A percentile compares a stretch with the other conserved stretches of the same genome.
Evolutionary conservation across 2,797 vertebrate species (phyloP).

Genomic region (Kryptopterus vitreolus): DNA sequence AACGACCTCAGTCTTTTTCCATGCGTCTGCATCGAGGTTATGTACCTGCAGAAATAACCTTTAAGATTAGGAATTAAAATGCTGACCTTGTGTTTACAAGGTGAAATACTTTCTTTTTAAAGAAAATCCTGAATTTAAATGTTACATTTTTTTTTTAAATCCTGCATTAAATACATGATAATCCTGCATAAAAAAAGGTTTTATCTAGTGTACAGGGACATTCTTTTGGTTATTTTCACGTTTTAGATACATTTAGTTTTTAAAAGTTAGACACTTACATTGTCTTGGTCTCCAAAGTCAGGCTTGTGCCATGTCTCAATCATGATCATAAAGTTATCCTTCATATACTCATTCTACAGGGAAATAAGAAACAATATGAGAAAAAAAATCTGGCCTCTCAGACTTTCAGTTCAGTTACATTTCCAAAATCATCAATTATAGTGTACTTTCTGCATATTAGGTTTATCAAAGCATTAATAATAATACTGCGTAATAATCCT

Average conservation of each 20-base stretch:
- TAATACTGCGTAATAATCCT: not conserved
- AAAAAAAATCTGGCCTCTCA: not conserved
- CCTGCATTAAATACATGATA: too few species aligned
- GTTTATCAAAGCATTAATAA: not conserved
- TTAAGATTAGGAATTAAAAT: not conserved
- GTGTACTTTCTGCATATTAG: not conserved
- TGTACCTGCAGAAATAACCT: conserved; percentile 80
- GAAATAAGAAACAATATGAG: conserved; percentile 13
- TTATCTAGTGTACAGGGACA: not conserved
- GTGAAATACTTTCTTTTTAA: not conserved
- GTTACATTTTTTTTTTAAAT: too few species aligned
- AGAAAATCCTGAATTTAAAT: not conserved
- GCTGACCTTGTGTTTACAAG: not conserved
- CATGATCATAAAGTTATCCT: conserved; percentile 89
- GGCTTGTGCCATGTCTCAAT: conserved; percentile 98
- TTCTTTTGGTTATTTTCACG: not conserved
- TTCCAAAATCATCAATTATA: not conserved
- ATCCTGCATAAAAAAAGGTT: too few species aligned
- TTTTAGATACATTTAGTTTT: not conserved
- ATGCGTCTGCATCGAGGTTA: conserved; percentile 76
- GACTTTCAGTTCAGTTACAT: not conserved
- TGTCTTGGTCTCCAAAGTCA: conserved; percentile 87
- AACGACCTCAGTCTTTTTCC: conserved; percentile 81
- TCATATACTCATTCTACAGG: conserved; percentile 88
- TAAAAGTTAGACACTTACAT: conserved; percentile 83